phyloP scores from a whole-genome alignment of 2,888 invertebrate species.

The Brassicogethes aeneus region DNA sequence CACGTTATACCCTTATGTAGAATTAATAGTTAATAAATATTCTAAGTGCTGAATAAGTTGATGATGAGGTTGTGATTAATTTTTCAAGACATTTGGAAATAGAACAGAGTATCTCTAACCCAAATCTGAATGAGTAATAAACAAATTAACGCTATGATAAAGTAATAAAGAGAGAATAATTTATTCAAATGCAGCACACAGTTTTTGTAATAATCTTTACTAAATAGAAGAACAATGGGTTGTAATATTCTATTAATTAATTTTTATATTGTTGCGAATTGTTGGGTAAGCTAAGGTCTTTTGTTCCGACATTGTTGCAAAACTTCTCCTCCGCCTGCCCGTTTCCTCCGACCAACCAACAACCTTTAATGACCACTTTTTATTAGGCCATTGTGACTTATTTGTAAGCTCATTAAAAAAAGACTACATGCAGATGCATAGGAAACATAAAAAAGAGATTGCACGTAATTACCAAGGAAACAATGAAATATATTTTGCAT shows the following conservation, averaged over 20 bases:
- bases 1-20: too few relatives aligned
- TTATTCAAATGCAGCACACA: neutral
- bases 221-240: slow-evolving; percentile 21
- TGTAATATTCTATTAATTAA: slow-evolving; percentile 20
- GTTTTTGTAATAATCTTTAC: slow-evolving; percentile 10
- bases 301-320: slow-evolving; percentile 1
- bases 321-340: neutral
- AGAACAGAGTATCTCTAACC: slow-evolving; percentile 1
- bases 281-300: slow-evolving; percentile 15
- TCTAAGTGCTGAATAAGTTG: too few relatives aligned
- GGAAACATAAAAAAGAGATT: too few relatives aligned
- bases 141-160: neutral
- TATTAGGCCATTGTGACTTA: neutral
- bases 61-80: too few relatives aligned
- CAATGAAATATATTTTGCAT: too few relatives aligned
- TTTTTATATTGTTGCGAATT: slow-evolving; percentile 13
- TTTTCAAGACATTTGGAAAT: too few relatives aligned
- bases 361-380: neutral
- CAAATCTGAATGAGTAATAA: neutral
- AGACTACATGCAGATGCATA: too few relatives aligned
- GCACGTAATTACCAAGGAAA: too few relatives aligned
- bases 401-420: neutral
- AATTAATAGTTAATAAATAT: too few relatives aligned
- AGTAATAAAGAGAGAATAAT: neutral
- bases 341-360: too few relatives aligned